Evolutionary conservation across 1,140 invertebrate genomes (phyloP).

Genomic region (Pseudobourletiella spinata): DNA sequence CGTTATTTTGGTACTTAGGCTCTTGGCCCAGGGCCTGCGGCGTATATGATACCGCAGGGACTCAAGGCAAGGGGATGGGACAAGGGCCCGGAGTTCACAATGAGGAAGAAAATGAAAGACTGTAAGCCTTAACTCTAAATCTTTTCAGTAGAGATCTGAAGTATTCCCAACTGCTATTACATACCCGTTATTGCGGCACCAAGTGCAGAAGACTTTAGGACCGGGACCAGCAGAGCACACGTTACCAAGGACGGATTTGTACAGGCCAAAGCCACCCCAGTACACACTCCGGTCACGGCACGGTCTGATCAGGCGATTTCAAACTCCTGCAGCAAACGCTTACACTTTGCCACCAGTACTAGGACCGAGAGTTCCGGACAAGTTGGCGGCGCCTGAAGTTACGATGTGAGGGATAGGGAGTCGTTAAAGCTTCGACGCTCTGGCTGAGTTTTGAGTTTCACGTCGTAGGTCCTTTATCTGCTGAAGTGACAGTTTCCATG

Average conservation of each 20-base stretch:
- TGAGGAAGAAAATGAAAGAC: background rate
- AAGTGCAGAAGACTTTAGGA: background rate
- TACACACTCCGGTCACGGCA: background rate
- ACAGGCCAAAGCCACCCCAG: constrained; percentile 1
- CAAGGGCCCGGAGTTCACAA: constrained; percentile 2
- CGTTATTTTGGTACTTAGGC: too few species aligned
- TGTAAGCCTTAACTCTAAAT: too few species aligned
- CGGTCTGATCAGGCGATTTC: background rate
- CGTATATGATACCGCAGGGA: constrained; percentile 4
- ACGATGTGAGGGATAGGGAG: constrained; percentile 29
- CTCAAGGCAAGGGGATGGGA: constrained; percentile 15
- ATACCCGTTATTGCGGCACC: too few species aligned
- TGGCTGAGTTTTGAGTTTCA: too few species aligned
- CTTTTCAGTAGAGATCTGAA: too few species aligned
- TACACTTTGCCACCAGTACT: constrained; percentile 16
- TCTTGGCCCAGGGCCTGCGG: constrained; percentile 21
- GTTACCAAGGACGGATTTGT: background rate
- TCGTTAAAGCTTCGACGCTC: too few species aligned
- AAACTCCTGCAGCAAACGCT: constrained; percentile 16
- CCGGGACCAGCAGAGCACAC: constrained; percentile 11
- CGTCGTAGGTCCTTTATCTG: too few species aligned
- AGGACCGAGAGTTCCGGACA: constrained; percentile 28
- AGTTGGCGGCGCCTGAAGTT: constrained; percentile 24
- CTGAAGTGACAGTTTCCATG: too few species aligned
- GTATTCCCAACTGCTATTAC: too few species aligned